Conservation (phyloP, 64 coral and sea anemone genomes). For the Cladopsammia gracilis region DNA sequence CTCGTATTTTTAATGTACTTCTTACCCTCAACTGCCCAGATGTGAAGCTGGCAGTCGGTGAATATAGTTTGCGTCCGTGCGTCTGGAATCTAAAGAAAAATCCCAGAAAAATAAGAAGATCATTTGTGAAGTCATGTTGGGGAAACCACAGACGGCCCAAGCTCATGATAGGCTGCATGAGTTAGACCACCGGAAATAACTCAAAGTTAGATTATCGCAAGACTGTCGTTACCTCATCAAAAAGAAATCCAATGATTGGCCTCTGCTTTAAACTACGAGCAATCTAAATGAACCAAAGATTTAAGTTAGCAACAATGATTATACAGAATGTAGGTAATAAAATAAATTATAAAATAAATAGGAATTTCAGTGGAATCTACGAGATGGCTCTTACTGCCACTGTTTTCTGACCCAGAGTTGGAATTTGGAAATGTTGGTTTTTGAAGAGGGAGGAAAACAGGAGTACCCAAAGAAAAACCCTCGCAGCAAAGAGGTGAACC, state of each 20-base stretch:
- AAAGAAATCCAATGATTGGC: slow-evolving; percentile 77
- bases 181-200: too few species aligned
- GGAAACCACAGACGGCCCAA: too few species aligned
- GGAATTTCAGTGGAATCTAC: too few species aligned
- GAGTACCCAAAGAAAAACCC: too few species aligned
- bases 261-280: slow-evolving; percentile 70
- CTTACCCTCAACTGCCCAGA: slow-evolving; percentile 94
- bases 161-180: too few species aligned
- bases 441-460: too few species aligned
- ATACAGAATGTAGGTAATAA: background rate
- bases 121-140: background rate
- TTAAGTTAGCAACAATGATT: background rate
- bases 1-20: background rate
- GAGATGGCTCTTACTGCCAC: too few species aligned
- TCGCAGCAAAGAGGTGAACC: too few species aligned
- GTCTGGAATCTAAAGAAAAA: slow-evolving; percentile 68
- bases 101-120: background rate
- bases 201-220: too few species aligned
- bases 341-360: background rate
- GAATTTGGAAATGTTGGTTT: too few species aligned
- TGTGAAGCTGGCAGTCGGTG: slow-evolving; percentile 86
- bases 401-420: too few species aligned
- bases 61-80: slow-evolving; percentile 71
- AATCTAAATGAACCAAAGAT: slow-evolving; percentile 58
- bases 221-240: slow-evolving; percentile 77